Conservation (phyloP, 2,113 vertebrate genomes). For the Copsychus sechellarum region DNA sequence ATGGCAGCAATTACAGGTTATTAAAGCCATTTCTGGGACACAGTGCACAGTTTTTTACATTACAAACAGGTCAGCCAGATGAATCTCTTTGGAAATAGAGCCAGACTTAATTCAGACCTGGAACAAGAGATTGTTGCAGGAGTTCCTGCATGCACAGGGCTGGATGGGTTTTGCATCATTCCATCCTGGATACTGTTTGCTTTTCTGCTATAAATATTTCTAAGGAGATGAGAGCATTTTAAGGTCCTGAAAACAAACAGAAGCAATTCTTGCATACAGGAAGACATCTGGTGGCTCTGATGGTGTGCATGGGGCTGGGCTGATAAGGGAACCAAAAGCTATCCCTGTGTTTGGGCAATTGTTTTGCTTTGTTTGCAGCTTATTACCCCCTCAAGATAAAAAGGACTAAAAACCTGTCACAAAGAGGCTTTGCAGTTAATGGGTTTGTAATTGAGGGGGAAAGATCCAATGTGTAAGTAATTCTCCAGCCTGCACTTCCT, state of each 20-base stretch:
- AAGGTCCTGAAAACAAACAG: conserved; percentile 22
- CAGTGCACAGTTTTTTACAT: background rate
- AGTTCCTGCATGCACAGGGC: conserved; percentile 1
- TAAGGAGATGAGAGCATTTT: conserved; percentile 58
- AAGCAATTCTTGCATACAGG: conserved; percentile 37
- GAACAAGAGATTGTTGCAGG: background rate
- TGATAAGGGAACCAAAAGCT: conserved; percentile 49
- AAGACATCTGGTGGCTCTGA: conserved; percentile 43
- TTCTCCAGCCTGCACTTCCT: background rate
- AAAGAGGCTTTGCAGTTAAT: background rate
- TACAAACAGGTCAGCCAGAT: background rate
- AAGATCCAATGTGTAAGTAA: background rate
- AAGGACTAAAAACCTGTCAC: background rate
- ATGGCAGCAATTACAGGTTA: conserved; percentile 1
- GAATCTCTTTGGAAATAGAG: background rate
- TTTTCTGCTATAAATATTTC: conserved; percentile 49
- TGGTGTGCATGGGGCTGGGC: background rate
- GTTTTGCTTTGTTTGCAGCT: conserved; percentile 36
- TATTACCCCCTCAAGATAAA: conserved; percentile 43
- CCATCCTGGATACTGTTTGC: conserved; percentile 57
- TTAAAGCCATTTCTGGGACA: conserved; percentile 1
- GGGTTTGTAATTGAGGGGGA: background rate
- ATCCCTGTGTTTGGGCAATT: background rate
- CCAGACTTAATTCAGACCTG: background rate
- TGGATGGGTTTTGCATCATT: conserved; percentile 2